Evolutionary conservation across 1,140 invertebrate species (phyloP).

Genomic region (Cydia amplana): DNA sequence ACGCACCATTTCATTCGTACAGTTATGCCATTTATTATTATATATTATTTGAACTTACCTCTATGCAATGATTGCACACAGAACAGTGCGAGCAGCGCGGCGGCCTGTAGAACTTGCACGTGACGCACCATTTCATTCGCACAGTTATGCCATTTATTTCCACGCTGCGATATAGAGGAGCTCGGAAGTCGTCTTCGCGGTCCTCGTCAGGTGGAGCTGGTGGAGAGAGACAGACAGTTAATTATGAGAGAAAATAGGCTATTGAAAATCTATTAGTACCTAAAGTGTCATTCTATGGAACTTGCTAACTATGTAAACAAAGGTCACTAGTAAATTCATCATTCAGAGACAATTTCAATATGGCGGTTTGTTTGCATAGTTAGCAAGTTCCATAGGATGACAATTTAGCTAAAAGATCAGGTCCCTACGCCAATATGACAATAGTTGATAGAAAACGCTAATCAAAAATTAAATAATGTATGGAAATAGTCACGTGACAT

Average conservation of each 20-base stretch:
- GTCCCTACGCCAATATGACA: too few species aligned
- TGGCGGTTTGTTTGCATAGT: too few species aligned
- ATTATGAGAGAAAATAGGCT: not conserved
- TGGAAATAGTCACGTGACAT: too few species aligned
- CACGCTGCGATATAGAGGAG: slow-evolving; percentile 98
- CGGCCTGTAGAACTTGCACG: slow-evolving; percentile 99
- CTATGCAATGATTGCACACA: slow-evolving; percentile 99
- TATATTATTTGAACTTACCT: slow-evolving; percentile 82
- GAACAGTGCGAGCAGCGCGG: slow-evolving; percentile 99
- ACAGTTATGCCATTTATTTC: slow-evolving; percentile 99
- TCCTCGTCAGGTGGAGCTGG: slow-evolving; percentile 97
- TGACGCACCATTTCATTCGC: slow-evolving; percentile 99
- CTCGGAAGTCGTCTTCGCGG: slow-evolving; percentile 97
- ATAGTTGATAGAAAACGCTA: too few species aligned
- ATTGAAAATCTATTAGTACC: not conserved
- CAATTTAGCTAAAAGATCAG: too few species aligned
- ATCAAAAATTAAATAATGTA: too few species aligned
- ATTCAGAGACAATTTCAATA: too few species aligned
- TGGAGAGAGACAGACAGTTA: slow-evolving; percentile 29
- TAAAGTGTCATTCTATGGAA: too few species aligned
- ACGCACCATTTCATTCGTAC: slow-evolving; percentile 85
- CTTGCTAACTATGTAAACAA: too few species aligned
- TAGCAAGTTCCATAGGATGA: too few species aligned
- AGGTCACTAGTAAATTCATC: too few species aligned
- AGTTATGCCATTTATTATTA: slow-evolving; percentile 82